These are phyloP conservation scores for Proterorhinus semilunaris DNA, from an alignment of 2,113 vertebrate genomes.

Conservation along the genomic window DNA sequence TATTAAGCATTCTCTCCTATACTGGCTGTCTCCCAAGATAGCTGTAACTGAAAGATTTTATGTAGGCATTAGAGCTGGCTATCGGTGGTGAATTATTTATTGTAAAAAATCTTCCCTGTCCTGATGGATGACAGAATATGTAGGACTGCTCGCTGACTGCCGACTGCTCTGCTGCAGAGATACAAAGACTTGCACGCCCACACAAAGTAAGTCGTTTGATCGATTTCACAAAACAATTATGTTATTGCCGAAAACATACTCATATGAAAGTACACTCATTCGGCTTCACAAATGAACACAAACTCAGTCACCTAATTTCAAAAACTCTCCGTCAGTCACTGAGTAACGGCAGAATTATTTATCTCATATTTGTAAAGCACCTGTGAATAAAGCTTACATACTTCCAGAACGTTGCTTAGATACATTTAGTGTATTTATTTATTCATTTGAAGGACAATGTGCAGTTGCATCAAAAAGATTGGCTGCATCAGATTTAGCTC, in stretches of 20 bases:
- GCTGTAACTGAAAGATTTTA: constrained; percentile 76
- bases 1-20: constrained; percentile 74
- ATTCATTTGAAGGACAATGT: too few relatives aligned
- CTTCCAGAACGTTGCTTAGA: too few relatives aligned
- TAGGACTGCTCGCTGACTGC: constrained; percentile 40
- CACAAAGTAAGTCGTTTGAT: neutral
- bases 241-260: neutral
- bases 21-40: constrained; percentile 72
- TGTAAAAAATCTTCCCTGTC: constrained; percentile 62
- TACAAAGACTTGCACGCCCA: constrained; percentile 28
- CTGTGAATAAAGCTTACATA: too few relatives aligned
- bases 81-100: constrained; percentile 77
- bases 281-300: too few relatives aligned
- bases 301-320: too few relatives aligned
- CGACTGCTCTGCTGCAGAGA: constrained; percentile 18
- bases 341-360: too few relatives aligned
- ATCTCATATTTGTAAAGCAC: too few relatives aligned
- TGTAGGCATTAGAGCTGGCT: constrained; percentile 74
- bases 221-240: neutral
- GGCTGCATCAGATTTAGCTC: too few relatives aligned
- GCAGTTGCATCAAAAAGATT: too few relatives aligned
- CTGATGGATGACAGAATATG: constrained; percentile 60
- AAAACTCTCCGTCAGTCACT: too few relatives aligned
- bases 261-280: constrained; percentile 3
- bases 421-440: too few relatives aligned